Base-by-base conservation (phyloP, 2,113 vertebrate genomes). In the Myodes glareolus region DNA sequence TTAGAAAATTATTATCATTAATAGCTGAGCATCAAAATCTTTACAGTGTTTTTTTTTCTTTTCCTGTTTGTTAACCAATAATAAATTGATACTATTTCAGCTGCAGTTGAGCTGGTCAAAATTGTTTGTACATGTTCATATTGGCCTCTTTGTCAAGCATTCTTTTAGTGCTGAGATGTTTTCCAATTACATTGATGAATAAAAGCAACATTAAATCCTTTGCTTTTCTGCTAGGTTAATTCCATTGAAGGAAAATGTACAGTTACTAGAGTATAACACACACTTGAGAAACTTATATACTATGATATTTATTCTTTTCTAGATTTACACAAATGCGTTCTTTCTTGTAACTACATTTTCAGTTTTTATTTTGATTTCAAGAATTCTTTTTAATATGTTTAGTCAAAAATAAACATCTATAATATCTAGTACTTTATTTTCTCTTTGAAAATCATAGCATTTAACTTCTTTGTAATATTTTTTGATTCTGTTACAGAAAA, bases 31-130 rank as follows among this genome's bases (percentile, higher is more conserved):
- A 73, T 45, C 61, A 95, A 90, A 88, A 87, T 0, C 3, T 82
- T 92, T 88, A 65, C 16, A 91, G 1, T 80, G 12, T 80, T 95
- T 88, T 61, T 88, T 85, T 61, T 88, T 85, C 8, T 58, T 92
- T 90, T 91, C 8, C 31, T 63, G 4, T 65, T 93, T 92, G 14
- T 55, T 94, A 21, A 72, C 72, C 21, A 92, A 25, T 67, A 50
- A 11, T 87, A 85, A 87, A 52, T n/a, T 11, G 14, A 42, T 92
- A 92, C 5, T 87, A 36, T 78, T 1, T 3, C 65, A 14, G 14
- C 50, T 95, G 10, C 1, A 31, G 0, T 7, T 84, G 0, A 65
- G 12, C 17, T 16, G 36, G 11, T n/a, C 82, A 1, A 45, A 65
- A 29, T 61, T 77, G 10, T 78, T 96, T 87, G 23, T 73, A 12